Base-by-base conservation (phyloP, 53 echinoderm and acorn worm species). In the Echinarachnius parma region DNA sequence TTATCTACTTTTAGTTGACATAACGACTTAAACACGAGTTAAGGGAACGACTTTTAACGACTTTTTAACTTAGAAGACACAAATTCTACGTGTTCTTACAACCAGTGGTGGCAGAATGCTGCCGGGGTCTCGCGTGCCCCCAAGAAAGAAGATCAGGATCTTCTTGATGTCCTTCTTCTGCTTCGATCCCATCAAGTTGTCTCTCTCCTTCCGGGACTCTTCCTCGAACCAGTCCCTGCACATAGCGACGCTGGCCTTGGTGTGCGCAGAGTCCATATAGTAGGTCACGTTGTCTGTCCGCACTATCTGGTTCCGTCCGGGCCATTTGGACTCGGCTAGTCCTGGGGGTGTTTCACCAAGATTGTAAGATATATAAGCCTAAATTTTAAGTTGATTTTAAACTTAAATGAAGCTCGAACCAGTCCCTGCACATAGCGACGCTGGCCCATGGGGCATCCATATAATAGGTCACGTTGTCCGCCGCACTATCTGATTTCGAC, bases 201-300 rank as follows among this genome's bases (percentile, higher is more conserved):
- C 33, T 7, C 46, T 31, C 7, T 66, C 66, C 1, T 16, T 46
- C 3, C 10, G 16, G 4, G 66, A 46, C 11, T 21, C 75, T 31
- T 84, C 90, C 21, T 81, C 75, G 26, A 84, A 84, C 84, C 84
- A 84, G 0, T 62, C 57, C 26, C 48, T 31, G 33, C 84, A 84
- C 19, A 48, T 34, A 8, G 48, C 34, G 0, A 79, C 44, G 32
- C 84, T 84, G 0, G 57, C 61, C n/a, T 30, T 31, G 3, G 84
- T 84, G 46, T 84, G 84, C 1, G 84, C 84, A 31, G 49, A 60
- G 56, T 84, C 84, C 4, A 84, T 25, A 46, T 79, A 84, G 47
- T 84, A 84, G 1, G 84, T 84, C 18, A 79, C 84, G 10, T 72
- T 60, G 16, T 53, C 47, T 21, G 59, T 39, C 27, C 8, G 19